Evolutionary conservation across 1,140 invertebrate genomes (phyloP).

Genomic region (Psilanteris sp.): DNA sequence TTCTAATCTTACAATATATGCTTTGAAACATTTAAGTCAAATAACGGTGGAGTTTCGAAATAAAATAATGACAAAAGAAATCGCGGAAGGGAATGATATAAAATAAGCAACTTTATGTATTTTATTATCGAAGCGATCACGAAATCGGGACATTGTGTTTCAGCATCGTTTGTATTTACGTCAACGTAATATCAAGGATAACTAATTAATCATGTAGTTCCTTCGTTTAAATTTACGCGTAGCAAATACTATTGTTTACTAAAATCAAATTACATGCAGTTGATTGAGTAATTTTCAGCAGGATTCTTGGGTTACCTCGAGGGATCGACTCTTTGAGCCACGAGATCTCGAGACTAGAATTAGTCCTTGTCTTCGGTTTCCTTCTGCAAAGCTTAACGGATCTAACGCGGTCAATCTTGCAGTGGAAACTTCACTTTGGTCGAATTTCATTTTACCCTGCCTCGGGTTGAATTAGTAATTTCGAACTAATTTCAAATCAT

Average conservation of each 20-base stretch:
- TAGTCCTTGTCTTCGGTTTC: constrained; percentile 38
- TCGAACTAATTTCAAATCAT: constrained; percentile 2
- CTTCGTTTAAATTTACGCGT: too few species aligned
- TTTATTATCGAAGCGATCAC: too few species aligned
- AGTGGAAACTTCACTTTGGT: constrained; percentile 27
- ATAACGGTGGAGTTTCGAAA: too few species aligned
- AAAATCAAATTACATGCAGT: constrained; percentile 26
- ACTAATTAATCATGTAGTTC: too few species aligned
- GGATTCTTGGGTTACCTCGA: constrained; percentile 18
- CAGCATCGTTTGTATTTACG: not conserved
- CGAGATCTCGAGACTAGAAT: constrained; percentile 21
- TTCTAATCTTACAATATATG: too few species aligned
- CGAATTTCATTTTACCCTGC: constrained; percentile 10
- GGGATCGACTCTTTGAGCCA: constrained; percentile 9
- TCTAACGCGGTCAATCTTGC: constrained; percentile 37
- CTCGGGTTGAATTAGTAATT: constrained; percentile 18
- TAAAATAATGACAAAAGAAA: too few species aligned
- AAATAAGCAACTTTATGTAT: too few species aligned
- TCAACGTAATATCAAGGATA: too few species aligned
- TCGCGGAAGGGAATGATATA: too few species aligned
- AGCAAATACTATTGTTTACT: constrained; percentile 6
- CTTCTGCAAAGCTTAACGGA: constrained; percentile 19
- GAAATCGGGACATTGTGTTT: too few species aligned
- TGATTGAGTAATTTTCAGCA: constrained; percentile 40
- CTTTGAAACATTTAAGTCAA: too few species aligned